phyloP scores from a whole-genome alignment of 2,113 vertebrate genomes.

The Mesoclemmys tuberculata region DNA sequence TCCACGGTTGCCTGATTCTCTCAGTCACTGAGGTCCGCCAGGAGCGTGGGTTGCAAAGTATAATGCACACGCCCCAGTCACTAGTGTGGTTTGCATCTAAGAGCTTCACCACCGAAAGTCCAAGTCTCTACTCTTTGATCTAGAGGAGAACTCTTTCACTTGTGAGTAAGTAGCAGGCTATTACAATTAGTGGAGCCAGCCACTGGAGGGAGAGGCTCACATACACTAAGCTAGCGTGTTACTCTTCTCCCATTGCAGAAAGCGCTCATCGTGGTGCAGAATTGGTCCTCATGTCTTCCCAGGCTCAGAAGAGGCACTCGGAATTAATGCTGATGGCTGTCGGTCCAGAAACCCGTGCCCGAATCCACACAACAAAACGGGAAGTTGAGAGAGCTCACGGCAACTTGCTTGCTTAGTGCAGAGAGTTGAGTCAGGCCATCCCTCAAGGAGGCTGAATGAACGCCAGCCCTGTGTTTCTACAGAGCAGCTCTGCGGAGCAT shows the following conservation, averaged over 20 bases:
- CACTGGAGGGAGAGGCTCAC: not conserved
- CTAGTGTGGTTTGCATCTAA: not conserved
- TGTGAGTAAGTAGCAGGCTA: not conserved
- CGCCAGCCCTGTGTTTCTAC: not conserved
- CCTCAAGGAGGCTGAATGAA: not conserved
- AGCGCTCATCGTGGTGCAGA: not conserved
- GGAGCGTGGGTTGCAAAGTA: no score
- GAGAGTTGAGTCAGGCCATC: not conserved
- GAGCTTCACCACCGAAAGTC: not conserved
- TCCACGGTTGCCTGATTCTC: not conserved
- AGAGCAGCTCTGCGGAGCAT: not conserved
- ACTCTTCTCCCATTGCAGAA: not conserved
- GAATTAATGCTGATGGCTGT: not conserved
- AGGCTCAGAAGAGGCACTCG: not conserved
- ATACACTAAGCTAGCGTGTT: not conserved
- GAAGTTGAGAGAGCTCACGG: not conserved
- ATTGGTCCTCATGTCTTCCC: not conserved
- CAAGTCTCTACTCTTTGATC: not conserved
- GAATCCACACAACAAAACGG: not conserved
- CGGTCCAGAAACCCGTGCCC: not conserved
- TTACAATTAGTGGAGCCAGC: not conserved
- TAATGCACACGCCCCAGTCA: not conserved
- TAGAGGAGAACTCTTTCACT: not conserved
- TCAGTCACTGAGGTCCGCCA: accelerated
- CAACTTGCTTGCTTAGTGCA: not conserved